Evolutionary conservation across 2,888 invertebrate species (phyloP).

Genomic region (Clanis bilineata): DNA sequence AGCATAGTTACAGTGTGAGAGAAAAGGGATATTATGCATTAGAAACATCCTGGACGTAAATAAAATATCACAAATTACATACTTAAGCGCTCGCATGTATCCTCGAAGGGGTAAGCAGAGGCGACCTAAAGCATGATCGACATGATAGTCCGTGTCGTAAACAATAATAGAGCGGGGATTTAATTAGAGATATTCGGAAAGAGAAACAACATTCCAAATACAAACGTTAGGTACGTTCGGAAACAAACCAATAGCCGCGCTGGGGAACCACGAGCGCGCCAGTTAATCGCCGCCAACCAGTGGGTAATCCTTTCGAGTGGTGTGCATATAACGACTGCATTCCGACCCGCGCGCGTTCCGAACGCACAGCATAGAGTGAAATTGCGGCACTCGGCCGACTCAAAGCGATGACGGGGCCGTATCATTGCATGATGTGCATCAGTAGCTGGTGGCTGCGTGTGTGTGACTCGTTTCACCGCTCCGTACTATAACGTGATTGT

Average conservation of each 20-base stretch:
- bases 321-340: conserved; percentile 74
- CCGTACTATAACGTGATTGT: conserved; percentile 26
- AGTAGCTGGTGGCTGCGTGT: conserved; percentile 34
- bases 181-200: conserved; percentile 49
- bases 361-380: conserved; percentile 53
- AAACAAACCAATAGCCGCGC: conserved; percentile 60
- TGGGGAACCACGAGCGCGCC: conserved; percentile 63
- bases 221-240: conserved; percentile 54
- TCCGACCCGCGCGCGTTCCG: conserved; percentile 52
- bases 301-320: conserved; percentile 76
- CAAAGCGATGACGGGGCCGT: conserved; percentile 69
- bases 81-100: too few species aligned
- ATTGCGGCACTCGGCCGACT: conserved; percentile 65
- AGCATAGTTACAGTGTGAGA: background rate
- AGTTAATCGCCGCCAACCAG: conserved; percentile 75
- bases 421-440: conserved; percentile 64
- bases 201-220: conserved; percentile 51
- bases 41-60: background rate
- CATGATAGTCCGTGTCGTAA: too few species aligned
- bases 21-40: background rate
- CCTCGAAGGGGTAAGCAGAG: too few species aligned
- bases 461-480: conserved; percentile 33
- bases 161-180: conserved; percentile 25
- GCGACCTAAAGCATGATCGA: too few species aligned
- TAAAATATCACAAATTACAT: background rate